Base-by-base conservation (phyloP, 2,797 vertebrate species). In the Pseudomugil gertrudae region DNA sequence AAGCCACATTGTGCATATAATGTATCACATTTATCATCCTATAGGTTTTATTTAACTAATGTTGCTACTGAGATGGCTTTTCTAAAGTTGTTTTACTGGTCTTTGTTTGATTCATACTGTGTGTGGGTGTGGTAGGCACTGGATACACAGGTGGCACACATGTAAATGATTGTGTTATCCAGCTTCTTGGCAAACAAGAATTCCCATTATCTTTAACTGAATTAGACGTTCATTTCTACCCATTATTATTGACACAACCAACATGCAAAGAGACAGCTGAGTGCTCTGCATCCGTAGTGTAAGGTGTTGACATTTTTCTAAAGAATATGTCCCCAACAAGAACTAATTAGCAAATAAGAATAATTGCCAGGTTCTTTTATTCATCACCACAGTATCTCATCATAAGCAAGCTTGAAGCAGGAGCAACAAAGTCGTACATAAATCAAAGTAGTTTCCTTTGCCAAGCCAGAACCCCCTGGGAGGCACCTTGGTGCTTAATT, bases 401-500 rank as follows among this genome's bases (percentile, higher is more conserved):
- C 93, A 93, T 85, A 91, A 88, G 84, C 83, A 81, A 87, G 88
- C 92, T 92, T 91, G 79, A 90, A 93, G 91, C 89, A 81, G 87
- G 65, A 92, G 92, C 90, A 92, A 93, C 90, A 93, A 92, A 93
- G 90, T 89, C 90, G 85, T 90, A 86, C 90, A 94, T 94, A 93
- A 94, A 94, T 94, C 93, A 94, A 93, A 94, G 91, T 85, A 85
- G 78, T 93, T 94, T 92, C 90, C 89, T 93, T 91, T 92, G 92
- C 92, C 92, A 92, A 90, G 90, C 86, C 84, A 73, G 80, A 87
- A 61, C 81, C 93, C 93, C 91, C 85, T 86, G 92, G 92, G 93
- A 94, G 87, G 84, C 89, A 93, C 92, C 92, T 91, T 87, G 89
- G 91, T 90, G 92, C 92, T 94, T 95, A 93, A 95, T 95, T 95